Conservation (phyloP, 2,888 invertebrate genomes). For the Drosophila atroscutellata region DNA sequence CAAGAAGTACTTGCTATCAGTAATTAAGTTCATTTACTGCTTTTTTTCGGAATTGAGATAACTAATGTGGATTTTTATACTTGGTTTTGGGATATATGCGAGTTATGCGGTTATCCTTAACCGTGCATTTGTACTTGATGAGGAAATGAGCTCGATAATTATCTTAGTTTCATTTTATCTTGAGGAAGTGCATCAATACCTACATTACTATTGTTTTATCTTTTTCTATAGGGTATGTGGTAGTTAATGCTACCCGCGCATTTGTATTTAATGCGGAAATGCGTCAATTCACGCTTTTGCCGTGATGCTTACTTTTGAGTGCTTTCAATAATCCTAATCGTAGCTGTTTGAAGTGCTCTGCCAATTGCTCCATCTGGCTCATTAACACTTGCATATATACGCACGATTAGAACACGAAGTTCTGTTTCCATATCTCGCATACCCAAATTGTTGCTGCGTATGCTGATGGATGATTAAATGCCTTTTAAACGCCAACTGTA, state of each 20-base stretch:
- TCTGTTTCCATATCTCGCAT: not conserved
- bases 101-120: too few relatives aligned
- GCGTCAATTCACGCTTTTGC: conserved; percentile 8
- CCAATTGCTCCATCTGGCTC: not conserved
- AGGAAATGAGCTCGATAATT: not conserved
- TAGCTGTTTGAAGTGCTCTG: not conserved
- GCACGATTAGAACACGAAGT: not conserved
- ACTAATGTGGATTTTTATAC: not conserved
- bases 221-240: not conserved
- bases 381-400: not conserved
- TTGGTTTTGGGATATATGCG: not conserved
- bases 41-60: not conserved
- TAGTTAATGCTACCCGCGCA: not conserved
- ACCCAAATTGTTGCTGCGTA: not conserved
- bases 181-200: not conserved
- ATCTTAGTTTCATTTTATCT: not conserved
- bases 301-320: not conserved
- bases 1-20: not conserved
- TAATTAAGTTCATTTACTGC: not conserved
- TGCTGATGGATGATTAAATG: conserved; percentile 15
- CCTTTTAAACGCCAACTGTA: conserved; percentile 4
- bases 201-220: not conserved
- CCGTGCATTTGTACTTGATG: not conserved
- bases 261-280: not conserved
- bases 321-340: conserved; percentile 13